These are phyloP conservation scores for Drosophila sordidula DNA, from an alignment of 2,888 invertebrate genomes.

Conservation along the genomic window DNA sequence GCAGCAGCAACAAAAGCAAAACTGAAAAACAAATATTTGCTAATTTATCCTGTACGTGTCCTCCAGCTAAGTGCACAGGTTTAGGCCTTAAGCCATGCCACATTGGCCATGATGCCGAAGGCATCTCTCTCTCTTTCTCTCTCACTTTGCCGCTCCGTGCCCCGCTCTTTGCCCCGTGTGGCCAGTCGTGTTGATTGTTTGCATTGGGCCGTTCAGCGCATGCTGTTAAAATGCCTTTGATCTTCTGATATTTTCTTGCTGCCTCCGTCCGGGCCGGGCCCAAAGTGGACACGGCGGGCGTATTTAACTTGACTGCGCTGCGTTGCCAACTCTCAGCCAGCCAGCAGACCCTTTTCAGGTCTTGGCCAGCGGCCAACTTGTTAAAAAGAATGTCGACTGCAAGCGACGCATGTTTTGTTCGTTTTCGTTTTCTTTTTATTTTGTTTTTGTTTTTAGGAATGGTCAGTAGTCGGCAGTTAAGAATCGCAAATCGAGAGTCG, in stretches of 20 bases:
- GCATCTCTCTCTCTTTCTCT: slow-evolving; percentile 19
- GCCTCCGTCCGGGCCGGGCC: slow-evolving; percentile 34
- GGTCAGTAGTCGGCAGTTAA: slow-evolving; percentile 49
- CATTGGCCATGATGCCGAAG: slow-evolving; percentile 52
- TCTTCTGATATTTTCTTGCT: slow-evolving; percentile 78
- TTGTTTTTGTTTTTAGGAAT: slow-evolving; percentile 17
- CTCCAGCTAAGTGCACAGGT: slow-evolving; percentile 78
- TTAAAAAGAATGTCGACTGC: slow-evolving; percentile 79
- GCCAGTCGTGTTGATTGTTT: slow-evolving; percentile 79
- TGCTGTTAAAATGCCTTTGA: slow-evolving; percentile 82
- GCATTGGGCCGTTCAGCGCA: slow-evolving; percentile 73
- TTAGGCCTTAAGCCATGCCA: slow-evolving; percentile 56
- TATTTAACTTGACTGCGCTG: slow-evolving; percentile 73
- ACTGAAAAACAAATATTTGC: slow-evolving; percentile 81
- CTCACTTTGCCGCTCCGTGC: background rate
- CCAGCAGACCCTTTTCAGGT: slow-evolving; percentile 62
- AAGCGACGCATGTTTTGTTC: slow-evolving; percentile 69
- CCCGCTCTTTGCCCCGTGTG: slow-evolving; percentile 37
- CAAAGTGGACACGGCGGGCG: slow-evolving; percentile 76
- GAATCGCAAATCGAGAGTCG: slow-evolving; percentile 43
- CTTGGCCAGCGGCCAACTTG: slow-evolving; percentile 67
- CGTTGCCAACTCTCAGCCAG: slow-evolving; percentile 29
- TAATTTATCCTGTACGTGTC: slow-evolving; percentile 83
- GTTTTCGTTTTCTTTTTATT: slow-evolving; percentile 5
- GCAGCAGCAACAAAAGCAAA: slow-evolving; percentile 30